Percentiles rank a stretch among this genome's conserved stretches.
Evolutionary conservation across 2,888 invertebrate species (phyloP).

Genomic region (Cheilosia soror): DNA sequence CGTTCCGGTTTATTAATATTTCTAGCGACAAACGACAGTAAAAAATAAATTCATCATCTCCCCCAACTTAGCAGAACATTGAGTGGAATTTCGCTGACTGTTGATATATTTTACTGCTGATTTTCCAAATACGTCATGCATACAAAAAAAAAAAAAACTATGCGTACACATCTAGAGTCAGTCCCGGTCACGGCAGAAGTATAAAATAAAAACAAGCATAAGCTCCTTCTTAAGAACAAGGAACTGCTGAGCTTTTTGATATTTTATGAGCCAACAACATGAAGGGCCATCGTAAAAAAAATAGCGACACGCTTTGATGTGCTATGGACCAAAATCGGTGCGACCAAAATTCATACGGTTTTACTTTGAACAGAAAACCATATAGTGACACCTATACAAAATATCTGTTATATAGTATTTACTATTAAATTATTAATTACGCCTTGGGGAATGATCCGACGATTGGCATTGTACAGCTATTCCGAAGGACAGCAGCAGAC

Average conservation of each 20-base stretch:
- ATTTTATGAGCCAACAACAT: conserved; percentile 60
- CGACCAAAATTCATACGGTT: no score
- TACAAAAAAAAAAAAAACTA: conserved; percentile 33
- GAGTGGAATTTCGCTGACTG: conserved; percentile 59
- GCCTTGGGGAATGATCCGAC: no score
- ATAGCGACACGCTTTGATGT: conserved; percentile 45
- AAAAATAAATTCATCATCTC: conserved; percentile 65
- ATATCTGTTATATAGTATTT: no score
- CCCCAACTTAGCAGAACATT: conserved; percentile 31
- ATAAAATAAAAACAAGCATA: conserved; percentile 43
- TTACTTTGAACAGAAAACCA: no score
- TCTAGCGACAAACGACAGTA: conserved; percentile 69
- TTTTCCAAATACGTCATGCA: conserved; percentile 47
- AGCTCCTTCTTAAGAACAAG: conserved; percentile 22
- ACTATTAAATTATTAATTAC: no score
- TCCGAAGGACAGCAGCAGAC: no score
- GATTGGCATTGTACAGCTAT: no score
- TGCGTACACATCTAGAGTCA: conserved; percentile 46
- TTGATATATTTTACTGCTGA: conserved; percentile 65
- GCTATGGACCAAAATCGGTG: conserved; percentile 6
- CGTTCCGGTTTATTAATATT: conserved; percentile 60
- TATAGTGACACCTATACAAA: no score
- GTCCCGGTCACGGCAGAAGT: conserved; percentile 31
- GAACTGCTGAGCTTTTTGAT: conserved; percentile 64
- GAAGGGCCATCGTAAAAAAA: conserved; percentile 67